Conservation (phyloP, 2,113 vertebrate genomes). For the Eira barbara region DNA sequence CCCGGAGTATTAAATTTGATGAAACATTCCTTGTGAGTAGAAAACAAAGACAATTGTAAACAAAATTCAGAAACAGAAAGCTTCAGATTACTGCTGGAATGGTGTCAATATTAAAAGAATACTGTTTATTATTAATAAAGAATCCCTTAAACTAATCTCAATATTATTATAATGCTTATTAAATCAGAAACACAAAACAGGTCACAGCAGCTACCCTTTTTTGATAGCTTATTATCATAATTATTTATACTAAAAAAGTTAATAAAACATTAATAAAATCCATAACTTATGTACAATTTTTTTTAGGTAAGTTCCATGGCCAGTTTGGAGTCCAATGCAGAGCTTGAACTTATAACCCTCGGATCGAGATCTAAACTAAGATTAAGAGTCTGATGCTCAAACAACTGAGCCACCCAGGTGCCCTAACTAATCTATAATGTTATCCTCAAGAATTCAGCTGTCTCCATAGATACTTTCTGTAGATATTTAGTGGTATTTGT, state of each 20-base stretch:
- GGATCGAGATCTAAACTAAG: not conserved
- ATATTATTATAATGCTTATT: constrained; percentile 23
- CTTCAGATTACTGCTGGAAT: constrained; percentile 10
- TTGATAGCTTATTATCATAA: not conserved
- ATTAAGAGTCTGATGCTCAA: not conserved
- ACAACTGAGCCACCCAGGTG: not conserved
- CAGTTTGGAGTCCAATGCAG: not conserved
- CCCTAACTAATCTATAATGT: not conserved
- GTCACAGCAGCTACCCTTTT: not conserved
- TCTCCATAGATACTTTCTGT: not conserved
- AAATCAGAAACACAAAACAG: not conserved
- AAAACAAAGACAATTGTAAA: constrained; percentile 64
- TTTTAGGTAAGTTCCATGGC: not conserved
- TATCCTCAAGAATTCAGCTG: not conserved
- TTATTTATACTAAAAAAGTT: not conserved
- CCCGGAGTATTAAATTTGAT: constrained; percentile 58
- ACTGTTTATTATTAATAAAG: constrained; percentile 26
- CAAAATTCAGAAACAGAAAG: constrained; percentile 58
- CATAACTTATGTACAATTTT: not conserved
- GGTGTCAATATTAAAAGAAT: constrained; percentile 2
- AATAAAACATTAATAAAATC: not conserved
- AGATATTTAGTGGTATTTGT: not conserved
- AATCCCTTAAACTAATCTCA: not conserved
- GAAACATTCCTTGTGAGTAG: constrained; percentile 54
- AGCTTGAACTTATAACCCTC: not conserved